Evolutionary conservation across 2,113 vertebrate genomes (phyloP).

Genomic region (Geothlypis trichas): DNA sequence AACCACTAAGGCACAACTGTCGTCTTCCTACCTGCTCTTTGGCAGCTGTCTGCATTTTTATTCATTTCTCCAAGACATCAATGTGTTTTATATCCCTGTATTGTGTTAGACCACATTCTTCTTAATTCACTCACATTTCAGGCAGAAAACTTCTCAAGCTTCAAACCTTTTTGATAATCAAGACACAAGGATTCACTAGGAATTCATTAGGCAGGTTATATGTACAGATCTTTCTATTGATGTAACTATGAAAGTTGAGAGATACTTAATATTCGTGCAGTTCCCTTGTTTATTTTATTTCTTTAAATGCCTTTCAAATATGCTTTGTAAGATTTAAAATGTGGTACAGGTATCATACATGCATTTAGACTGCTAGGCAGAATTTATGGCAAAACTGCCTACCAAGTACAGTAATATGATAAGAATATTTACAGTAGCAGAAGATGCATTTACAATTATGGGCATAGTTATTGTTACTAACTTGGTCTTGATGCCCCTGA

Average conservation of each 20-base stretch:
- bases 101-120: neutral
- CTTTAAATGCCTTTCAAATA: neutral
- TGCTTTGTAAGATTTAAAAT: neutral
- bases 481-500: neutral
- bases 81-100: neutral
- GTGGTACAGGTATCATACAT: neutral
- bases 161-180: neutral
- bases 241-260: neutral
- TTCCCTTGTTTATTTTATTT: neutral
- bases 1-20: neutral
- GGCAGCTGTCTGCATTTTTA: neutral
- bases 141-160: neutral
- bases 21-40: neutral
- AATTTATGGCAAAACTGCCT: neutral
- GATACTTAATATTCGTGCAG: neutral
- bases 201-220: neutral
- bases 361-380: neutral
- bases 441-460: neutral
- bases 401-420: neutral
- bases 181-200: neutral
- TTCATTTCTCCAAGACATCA: neutral
- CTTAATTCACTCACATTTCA: neutral
- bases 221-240: neutral
- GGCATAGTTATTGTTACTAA: neutral
- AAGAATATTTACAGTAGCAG: neutral